Percentiles rank a stretch among this genome's conserved stretches.
Evolutionary conservation across 2,113 vertebrate species (phyloP).

Genomic region (Formicarius rufipectus): DNA sequence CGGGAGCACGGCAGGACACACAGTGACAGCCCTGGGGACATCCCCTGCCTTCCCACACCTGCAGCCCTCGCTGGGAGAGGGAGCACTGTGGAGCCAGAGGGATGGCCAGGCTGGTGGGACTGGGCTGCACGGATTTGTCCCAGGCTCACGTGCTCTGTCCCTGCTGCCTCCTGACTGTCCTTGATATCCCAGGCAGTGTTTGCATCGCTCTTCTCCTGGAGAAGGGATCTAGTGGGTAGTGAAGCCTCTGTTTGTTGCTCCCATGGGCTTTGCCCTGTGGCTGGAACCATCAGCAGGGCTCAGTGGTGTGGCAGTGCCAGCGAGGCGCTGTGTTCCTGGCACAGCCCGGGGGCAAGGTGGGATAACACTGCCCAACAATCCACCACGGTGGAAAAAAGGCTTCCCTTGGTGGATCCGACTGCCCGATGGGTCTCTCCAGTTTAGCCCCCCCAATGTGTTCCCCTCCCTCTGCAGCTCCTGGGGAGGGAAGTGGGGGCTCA

Average conservation of each 20-base stretch:
- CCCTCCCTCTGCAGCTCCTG: neutral
- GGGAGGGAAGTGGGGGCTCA: neutral
- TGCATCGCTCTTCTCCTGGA: neutral
- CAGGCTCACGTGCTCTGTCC: neutral
- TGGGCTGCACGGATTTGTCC: neutral
- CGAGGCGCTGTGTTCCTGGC: neutral
- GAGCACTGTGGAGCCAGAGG: neutral
- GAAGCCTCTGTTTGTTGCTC: neutral
- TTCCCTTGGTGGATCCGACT: neutral
- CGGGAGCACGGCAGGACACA: neutral
- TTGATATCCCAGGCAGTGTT: neutral
- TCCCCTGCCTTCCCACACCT: neutral
- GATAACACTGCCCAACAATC: fast-evolving
- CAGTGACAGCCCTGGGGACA: neutral
- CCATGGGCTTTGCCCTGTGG: neutral
- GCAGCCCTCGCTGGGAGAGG: neutral
- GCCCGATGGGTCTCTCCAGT: neutral
- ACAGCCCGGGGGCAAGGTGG: fast-evolving
- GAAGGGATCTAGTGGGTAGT: neutral
- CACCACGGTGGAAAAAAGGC: fast-evolving
- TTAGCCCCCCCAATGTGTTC: neutral
- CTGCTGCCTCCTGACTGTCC: neutral
- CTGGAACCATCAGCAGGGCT: neutral
- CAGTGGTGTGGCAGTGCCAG: neutral
- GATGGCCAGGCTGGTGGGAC: neutral